Base-by-base conservation (phyloP, 1,140 invertebrate genomes). In the Dendroctonus ponderosae region DNA sequence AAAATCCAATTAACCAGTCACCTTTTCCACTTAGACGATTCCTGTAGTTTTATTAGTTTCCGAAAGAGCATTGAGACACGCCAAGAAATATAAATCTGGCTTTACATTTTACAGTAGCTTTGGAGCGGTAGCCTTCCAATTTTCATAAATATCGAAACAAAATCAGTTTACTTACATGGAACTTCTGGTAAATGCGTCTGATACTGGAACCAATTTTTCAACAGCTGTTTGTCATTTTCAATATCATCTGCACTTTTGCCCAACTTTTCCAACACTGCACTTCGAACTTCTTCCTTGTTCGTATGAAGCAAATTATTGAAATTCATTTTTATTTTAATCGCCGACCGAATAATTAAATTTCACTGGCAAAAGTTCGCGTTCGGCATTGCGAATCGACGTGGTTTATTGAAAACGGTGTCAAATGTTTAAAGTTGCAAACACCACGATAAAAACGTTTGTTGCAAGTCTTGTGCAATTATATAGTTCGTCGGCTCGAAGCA, bases 131-230 rank as follows among this genome's bases (percentile, higher is more conserved):
- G 12, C 44, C 12, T 11, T 46, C 3, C 3, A 46, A 14, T 11
- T 46, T 9, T 11, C 9, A 4, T 46, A 39, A 8, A 56, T 9
- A 52, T 12, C 8, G 15, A 59, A 14, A 15, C 6, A 44, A 59
- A 44, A 7, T 5, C 12, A 50, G 53, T 26, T 53, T 56, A 62
- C 66, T 62, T 61, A 63, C 66, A 42, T 11, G 66, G 66, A 41
- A 63, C 52, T 53, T 68, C 53, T 39, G 66, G 66, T 11, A 68
- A 14, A 40, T 68, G 52, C 38, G 43, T 56, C 46, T 63, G 60
- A n/a, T 51, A 39, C 12, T 51, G n/a, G 46, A 68, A 51, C 66
- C 66, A 68, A 14, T 58, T 54, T 38, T 44, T 63, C 38, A 68
- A 46, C 7, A 41, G 26, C 26, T 51, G 5, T n/a, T 53, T 53